Conservation (phyloP, 2,888 invertebrate genomes). For the Leucoptera coffeella region DNA sequence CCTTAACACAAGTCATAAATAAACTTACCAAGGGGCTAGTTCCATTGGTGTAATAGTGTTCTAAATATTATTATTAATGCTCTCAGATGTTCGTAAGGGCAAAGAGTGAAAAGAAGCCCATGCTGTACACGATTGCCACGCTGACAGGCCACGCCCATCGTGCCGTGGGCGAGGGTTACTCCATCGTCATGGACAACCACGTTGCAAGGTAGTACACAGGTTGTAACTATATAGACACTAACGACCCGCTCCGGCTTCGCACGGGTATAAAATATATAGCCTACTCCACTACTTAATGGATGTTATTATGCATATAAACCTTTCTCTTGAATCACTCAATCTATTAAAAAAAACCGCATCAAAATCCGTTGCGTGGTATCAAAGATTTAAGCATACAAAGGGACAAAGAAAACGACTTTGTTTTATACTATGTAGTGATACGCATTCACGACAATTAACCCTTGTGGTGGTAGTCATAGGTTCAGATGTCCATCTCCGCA, state of each 20-base stretch:
- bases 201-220: conserved; percentile 45
- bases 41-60: background rate
- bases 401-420: too few relatives aligned
- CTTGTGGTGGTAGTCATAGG: too few relatives aligned
- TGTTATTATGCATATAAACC: too few relatives aligned
- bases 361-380: too few relatives aligned
- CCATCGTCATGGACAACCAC: conserved; percentile 69
- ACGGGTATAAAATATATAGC: too few relatives aligned
- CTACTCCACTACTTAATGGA: too few relatives aligned
- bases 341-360: background rate
- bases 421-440: background rate
- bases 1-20: too few relatives aligned
- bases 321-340: conserved; percentile 6
- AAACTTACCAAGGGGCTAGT: background rate
- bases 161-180: conserved; percentile 60
- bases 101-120: conserved; percentile 65
- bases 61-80: background rate
- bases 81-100: conserved; percentile 59
- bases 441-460: too few relatives aligned
- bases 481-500: too few relatives aligned
- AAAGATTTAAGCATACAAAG: too few relatives aligned
- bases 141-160: conserved; percentile 78
- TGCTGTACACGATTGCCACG: conserved; percentile 82
- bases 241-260: too few relatives aligned
- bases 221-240: background rate